Percentiles rank a stretch among this genome's conserved stretches.
These are phyloP conservation scores for Meiosimyza decipiens DNA, from an alignment of 2,888 invertebrate genomes.

Conservation along the genomic window DNA sequence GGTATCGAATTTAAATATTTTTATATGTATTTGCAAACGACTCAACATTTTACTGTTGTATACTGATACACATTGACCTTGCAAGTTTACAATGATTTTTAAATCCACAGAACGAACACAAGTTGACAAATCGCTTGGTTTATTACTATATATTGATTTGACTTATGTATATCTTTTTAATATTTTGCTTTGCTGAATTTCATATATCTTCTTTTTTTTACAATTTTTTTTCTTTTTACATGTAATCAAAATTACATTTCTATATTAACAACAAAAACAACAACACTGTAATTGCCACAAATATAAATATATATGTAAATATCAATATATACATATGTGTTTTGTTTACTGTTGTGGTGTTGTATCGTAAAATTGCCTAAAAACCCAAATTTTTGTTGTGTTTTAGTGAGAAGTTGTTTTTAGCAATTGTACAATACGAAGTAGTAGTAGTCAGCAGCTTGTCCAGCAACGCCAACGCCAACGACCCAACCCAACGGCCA, in stretches of 20 bases:
- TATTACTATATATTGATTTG: too few species aligned
- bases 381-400: slow-evolving; percentile 39
- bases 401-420: slow-evolving; percentile 19
- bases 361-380: slow-evolving; percentile 42
- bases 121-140: too few species aligned
- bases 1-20: too few species aligned
- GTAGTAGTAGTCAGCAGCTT: slow-evolving; percentile 21
- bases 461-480: slow-evolving; percentile 30
- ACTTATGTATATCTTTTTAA: slow-evolving; percentile 14
- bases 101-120: too few species aligned
- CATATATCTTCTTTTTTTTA: too few species aligned
- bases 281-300: too few species aligned
- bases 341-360: slow-evolving; percentile 32
- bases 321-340: slow-evolving; percentile 32
- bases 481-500: slow-evolving; percentile 16
- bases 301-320: slow-evolving; percentile 27
- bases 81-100: too few species aligned
- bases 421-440: slow-evolving; percentile 5
- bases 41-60: too few species aligned
- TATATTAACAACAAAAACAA: too few species aligned
- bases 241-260: slow-evolving; percentile 39
- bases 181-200: slow-evolving; percentile 16
- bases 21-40: too few species aligned
- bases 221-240: neutral
- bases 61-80: too few species aligned